Evolutionary conservation across 2,113 vertebrate genomes (phyloP).

Genomic region (Monopterus albus): DNA sequence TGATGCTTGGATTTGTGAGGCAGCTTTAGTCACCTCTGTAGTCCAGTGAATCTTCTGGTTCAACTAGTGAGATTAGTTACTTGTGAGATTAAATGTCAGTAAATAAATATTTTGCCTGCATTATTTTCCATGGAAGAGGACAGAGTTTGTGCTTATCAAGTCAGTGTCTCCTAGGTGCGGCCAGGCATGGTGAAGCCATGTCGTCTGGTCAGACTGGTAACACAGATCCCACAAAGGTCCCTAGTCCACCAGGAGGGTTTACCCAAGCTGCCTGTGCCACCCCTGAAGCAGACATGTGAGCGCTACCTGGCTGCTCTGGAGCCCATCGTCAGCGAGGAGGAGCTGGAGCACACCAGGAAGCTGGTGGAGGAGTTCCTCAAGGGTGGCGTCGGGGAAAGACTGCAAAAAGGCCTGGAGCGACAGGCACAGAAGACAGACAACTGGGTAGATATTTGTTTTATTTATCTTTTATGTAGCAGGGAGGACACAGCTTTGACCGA

Average conservation of each 20-base stretch:
- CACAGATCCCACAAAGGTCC: slow-evolving; percentile 81
- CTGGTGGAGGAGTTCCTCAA: slow-evolving; percentile 88
- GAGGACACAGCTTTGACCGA: background rate
- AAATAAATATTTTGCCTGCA: background rate
- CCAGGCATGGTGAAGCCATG: slow-evolving; percentile 80
- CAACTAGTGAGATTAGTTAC: background rate
- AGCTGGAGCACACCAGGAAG: slow-evolving; percentile 86
- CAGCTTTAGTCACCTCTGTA: background rate
- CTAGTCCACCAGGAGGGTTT: slow-evolving; percentile 78
- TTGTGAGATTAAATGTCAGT: slow-evolving; percentile 9
- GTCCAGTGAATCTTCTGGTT: background rate
- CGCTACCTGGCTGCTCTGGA: slow-evolving; percentile 88
- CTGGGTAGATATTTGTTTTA: slow-evolving; percentile 85
- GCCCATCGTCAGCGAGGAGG: slow-evolving; percentile 90
- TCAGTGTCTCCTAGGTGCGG: slow-evolving; percentile 69
- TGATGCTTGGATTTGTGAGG: slow-evolving; percentile 26
- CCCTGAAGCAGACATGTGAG: slow-evolving; percentile 90
- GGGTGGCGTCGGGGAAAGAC: slow-evolving; percentile 90
- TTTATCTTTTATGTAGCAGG: slow-evolving; percentile 14
- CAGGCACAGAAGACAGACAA: slow-evolving; percentile 91
- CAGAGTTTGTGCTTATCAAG: background rate
- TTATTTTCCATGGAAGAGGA: background rate
- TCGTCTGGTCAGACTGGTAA: slow-evolving; percentile 82
- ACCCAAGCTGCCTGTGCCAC: slow-evolving; percentile 82
- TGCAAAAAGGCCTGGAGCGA: slow-evolving; percentile 93